phyloP scores from a whole-genome alignment of 37 sponge, comb jelly and placozoan genomes.

The Theonella swinhoei region DNA sequence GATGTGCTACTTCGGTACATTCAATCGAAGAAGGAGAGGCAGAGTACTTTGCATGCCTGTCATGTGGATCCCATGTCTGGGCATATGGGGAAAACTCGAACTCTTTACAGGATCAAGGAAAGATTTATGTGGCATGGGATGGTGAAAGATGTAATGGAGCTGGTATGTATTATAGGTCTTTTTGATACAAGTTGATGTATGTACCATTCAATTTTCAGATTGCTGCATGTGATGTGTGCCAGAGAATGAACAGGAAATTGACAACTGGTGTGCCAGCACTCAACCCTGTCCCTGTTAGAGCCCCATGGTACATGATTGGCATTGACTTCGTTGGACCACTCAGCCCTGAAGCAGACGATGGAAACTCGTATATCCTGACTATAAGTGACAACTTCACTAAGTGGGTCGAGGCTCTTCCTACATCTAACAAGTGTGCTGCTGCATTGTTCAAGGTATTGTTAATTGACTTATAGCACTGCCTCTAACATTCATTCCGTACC shows the following conservation, averaged over 20 bases:
- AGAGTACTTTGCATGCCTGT: too few relatives aligned
- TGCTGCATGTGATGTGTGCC: slow-evolving; percentile 58
- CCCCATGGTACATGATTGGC: slow-evolving; percentile 68
- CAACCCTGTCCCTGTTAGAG: slow-evolving; percentile 52
- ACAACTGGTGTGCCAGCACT: slow-evolving; percentile 52
- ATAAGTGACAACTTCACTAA: slow-evolving; percentile 78
- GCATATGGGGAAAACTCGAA: too few relatives aligned
- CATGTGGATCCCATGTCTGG: too few relatives aligned
- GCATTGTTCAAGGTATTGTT: slow-evolving; percentile 65
- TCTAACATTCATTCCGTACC: too few relatives aligned
- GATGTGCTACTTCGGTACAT: too few relatives aligned
- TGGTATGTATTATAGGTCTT: too few relatives aligned
- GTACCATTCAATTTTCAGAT: slow-evolving; percentile 13
- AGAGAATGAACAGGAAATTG: slow-evolving; percentile 55
- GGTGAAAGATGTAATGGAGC: too few relatives aligned
- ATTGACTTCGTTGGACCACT: slow-evolving; percentile 75
- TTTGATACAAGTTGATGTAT: slow-evolving; percentile 3
- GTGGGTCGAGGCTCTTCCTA: slow-evolving; percentile 63
- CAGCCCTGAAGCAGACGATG: slow-evolving; percentile 26
- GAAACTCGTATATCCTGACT: slow-evolving; percentile 56
- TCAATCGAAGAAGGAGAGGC: too few relatives aligned
- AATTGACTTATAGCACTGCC: too few relatives aligned
- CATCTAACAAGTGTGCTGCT: slow-evolving; percentile 41
- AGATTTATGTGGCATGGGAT: too few relatives aligned
- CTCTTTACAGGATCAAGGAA: too few relatives aligned